Base-by-base conservation (phyloP, 2,888 invertebrate species). In the Andrena marginata region DNA sequence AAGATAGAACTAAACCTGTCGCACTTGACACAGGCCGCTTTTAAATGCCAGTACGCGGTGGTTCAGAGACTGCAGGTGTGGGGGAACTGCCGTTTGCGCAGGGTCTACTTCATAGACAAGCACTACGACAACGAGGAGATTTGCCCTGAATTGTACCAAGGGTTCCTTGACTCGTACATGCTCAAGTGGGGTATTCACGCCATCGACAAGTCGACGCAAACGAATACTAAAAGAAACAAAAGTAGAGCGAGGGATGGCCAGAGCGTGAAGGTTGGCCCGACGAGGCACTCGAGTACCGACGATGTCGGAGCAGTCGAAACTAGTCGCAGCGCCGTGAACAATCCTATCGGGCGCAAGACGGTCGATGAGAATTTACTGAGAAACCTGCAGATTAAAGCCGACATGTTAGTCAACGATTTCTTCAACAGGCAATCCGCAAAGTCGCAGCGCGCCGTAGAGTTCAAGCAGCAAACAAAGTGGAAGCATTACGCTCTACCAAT, bases 1-100 rank as follows among this genome's bases (percentile, higher is more conserved):
- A 97, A 97, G 94, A 97, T 99, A 86, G 99, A 99, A 94, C 98
- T 99, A 93, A 98, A 99, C 94, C 95, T 99, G 83, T 97, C 97
- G 13, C 98, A 98, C 94, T 98, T 99, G 93, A 98, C 98, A 7
- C 95, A 97, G 87, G 95, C 98, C 89, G 98, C 98, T 0, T 99
- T 99, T 93, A 98, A 98, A 16, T 98, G 98, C 8, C 98, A 98
- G 93, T 99, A 98, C 94, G 97, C 98, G 81, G 98, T 98, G 94
- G 97, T 98, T 5, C 95, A 95, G 89, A 95, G 98, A 89, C 97
- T 99, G 51, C 97, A 98, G 95, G 97, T 99, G 90, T 98, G 98
- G 95, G 99, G 99, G 49, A 99, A 99, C 94, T 99, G 99, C 92
- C 96, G 99, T 87, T 96, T 99, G 84, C 96, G 99, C 90, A 95